Evolutionary conservation across 2,797 vertebrate genomes (phyloP).

Genomic region (Chelon auratus): DNA sequence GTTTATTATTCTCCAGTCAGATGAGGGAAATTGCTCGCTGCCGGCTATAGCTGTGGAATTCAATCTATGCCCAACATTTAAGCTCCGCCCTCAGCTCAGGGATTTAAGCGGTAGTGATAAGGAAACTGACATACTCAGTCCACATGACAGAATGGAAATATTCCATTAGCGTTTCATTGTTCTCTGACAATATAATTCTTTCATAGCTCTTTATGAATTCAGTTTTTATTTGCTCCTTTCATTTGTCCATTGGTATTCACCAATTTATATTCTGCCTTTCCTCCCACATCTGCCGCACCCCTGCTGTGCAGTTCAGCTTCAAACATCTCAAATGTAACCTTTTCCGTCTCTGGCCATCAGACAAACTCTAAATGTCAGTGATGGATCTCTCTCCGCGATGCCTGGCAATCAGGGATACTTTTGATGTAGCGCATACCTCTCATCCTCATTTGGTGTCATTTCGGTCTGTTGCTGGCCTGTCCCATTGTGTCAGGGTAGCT

Average conservation of each 20-base stretch:
- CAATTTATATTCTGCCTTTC: slow-evolving; percentile 39
- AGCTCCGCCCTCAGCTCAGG: slow-evolving; percentile 49
- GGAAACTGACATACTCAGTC: slow-evolving; percentile 47
- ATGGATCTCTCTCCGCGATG: slow-evolving; percentile 67
- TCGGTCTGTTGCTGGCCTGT: slow-evolving; percentile 47
- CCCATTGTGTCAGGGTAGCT: slow-evolving; percentile 49
- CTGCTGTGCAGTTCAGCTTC: slow-evolving; percentile 62
- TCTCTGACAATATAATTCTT: slow-evolving; percentile 29
- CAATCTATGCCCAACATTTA: slow-evolving; percentile 34
- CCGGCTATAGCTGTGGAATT: slow-evolving; percentile 58
- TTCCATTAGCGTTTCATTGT: slow-evolving; percentile 52
- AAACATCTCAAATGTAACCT: slow-evolving; percentile 80
- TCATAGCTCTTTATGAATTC: slow-evolving; percentile 29
- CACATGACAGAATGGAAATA: slow-evolving; percentile 42
- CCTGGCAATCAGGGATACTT: slow-evolving; percentile 68
- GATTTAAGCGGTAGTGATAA: slow-evolving; percentile 58
- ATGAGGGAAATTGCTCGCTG: slow-evolving; percentile 58
- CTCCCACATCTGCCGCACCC: slow-evolving; percentile 17
- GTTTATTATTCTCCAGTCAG: slow-evolving; percentile 56
- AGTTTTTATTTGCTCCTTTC: slow-evolving; percentile 27
- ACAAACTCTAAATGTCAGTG: slow-evolving; percentile 79
- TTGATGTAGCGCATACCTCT: slow-evolving; percentile 68
- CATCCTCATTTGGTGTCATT: slow-evolving; percentile 71
- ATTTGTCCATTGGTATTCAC: slow-evolving; percentile 44
- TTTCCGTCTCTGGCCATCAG: slow-evolving; percentile 74